A percentile compares a stretch with the other conserved stretches of the same genome.
Evolutionary conservation across 2,888 invertebrate genomes (phyloP).

Genomic region (Altica lythri): DNA sequence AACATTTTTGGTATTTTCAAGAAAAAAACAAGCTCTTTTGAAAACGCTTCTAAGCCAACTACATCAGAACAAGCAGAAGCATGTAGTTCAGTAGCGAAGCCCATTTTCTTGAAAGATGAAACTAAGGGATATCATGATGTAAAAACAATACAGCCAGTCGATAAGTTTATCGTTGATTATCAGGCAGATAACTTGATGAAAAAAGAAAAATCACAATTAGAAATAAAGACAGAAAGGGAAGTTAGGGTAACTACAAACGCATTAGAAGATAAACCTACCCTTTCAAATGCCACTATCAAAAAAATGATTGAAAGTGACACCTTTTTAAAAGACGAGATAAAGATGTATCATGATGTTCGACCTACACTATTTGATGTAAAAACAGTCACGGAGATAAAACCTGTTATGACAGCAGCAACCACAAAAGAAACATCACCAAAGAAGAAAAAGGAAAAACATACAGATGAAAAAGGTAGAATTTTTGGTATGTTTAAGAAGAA

Average conservation of each 20-base stretch:
- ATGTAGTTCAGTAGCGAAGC: too few species aligned
- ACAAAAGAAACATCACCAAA: neutral
- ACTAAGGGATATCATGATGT: too few species aligned
- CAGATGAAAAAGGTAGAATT: slow-evolving; percentile 8
- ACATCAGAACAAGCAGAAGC: slow-evolving; percentile 22
- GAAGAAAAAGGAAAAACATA: slow-evolving; percentile 16
- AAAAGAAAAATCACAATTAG: too few species aligned
- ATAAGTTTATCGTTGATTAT: too few species aligned
- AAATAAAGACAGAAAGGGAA: slow-evolving; percentile 1
- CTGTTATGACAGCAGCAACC: too few species aligned
- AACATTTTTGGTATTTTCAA: slow-evolving; percentile 31
- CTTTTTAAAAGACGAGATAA: slow-evolving; percentile 30
- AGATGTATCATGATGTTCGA: slow-evolving; percentile 27
- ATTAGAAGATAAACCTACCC: slow-evolving; percentile 4
- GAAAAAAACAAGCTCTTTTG: slow-evolving; percentile 36
- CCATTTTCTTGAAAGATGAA: too few species aligned
- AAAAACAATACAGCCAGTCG: too few species aligned
- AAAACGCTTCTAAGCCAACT: slow-evolving; percentile 21
- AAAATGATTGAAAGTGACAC: slow-evolving; percentile 32
- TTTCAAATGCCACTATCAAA: slow-evolving; percentile 32
- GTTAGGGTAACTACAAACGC: neutral
- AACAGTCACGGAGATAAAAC: too few species aligned
- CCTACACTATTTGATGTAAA: neutral
- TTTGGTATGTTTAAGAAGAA: slow-evolving; percentile 11
- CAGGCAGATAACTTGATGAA: slow-evolving; percentile 27